phyloP scores from a whole-genome alignment of 2,797 vertebrate species.

The Parauchenoglanis ngamensis region DNA sequence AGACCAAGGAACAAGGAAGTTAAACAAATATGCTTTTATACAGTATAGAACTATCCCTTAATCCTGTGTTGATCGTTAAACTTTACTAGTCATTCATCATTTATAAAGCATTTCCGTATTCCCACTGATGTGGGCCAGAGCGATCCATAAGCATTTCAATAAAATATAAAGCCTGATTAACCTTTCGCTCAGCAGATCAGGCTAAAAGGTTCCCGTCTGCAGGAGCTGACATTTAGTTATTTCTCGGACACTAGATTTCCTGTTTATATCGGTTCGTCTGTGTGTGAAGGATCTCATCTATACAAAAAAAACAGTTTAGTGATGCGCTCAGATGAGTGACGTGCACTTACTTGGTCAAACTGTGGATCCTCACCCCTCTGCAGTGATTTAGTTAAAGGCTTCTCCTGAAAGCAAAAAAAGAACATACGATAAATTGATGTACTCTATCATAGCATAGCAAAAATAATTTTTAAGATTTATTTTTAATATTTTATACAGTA shows the following conservation, averaged over 20 bases:
- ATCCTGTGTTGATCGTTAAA: neutral
- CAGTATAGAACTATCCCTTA: neutral
- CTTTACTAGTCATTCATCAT: neutral
- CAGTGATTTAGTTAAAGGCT: constrained; percentile 92
- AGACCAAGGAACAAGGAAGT: too few relatives aligned
- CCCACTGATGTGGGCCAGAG: neutral
- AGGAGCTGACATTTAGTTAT: constrained; percentile 24
- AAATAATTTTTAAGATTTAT: neutral
- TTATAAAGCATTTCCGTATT: constrained; percentile 1
- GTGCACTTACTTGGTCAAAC: constrained; percentile 92
- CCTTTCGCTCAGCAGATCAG: constrained; percentile 31
- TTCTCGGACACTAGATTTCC: neutral
- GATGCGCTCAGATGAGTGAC: neutral
- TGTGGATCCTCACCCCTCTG: constrained; percentile 96
- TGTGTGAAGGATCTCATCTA: neutral
- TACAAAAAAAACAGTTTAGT: neutral
- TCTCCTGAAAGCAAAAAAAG: constrained; percentile 80
- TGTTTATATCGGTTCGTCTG: neutral
- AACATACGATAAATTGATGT: neutral
- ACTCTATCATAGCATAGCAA: neutral
- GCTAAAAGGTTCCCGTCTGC: constrained; percentile 30
- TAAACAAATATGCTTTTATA: neutral
- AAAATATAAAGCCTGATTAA: constrained; percentile 30
- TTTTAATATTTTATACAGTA: neutral
- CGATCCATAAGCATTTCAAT: constrained; percentile 42